phyloP scores from a whole-genome alignment of 37 sponge, comb jelly and placozoan genomes.

The Axinella damicornis region DNA sequence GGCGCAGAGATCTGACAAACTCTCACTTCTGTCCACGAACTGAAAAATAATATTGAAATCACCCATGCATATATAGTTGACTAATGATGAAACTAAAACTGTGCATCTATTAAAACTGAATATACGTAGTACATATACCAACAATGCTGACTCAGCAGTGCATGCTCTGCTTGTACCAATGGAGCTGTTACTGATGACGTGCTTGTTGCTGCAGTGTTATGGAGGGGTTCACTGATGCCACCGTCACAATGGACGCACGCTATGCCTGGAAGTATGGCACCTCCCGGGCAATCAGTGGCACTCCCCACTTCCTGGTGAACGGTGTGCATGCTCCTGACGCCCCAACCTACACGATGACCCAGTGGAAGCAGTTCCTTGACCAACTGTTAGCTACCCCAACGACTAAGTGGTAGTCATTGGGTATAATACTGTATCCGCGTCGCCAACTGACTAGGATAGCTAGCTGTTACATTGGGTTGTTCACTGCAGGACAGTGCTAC shows the following conservation, averaged over 20 bases:
- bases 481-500: too few relatives aligned
- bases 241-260: slow-evolving; percentile 23
- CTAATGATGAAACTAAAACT: too few relatives aligned
- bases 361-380: slow-evolving; percentile 49
- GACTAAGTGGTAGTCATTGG: too few relatives aligned
- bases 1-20: too few relatives aligned
- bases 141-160: background rate
- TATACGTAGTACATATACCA: background rate
- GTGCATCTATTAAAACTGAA: too few relatives aligned
- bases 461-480: too few relatives aligned
- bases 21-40: too few relatives aligned
- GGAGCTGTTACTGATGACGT: too few relatives aligned
- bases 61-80: too few relatives aligned
- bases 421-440: too few relatives aligned
- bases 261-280: slow-evolving; percentile 71
- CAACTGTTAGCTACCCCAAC: slow-evolving; percentile 7
- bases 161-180: background rate
- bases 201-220: slow-evolving; percentile 53
- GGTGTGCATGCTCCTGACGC: slow-evolving; percentile 57
- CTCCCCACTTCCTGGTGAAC: slow-evolving; percentile 68
- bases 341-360: background rate
- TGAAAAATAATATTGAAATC: too few relatives aligned
- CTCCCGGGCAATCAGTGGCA: slow-evolving; percentile 53
- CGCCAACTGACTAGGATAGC: too few relatives aligned
- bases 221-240: slow-evolving; percentile 38